Conservation (phyloP, 1,140 invertebrate genomes). For the Drosophila ananassae region DNA sequence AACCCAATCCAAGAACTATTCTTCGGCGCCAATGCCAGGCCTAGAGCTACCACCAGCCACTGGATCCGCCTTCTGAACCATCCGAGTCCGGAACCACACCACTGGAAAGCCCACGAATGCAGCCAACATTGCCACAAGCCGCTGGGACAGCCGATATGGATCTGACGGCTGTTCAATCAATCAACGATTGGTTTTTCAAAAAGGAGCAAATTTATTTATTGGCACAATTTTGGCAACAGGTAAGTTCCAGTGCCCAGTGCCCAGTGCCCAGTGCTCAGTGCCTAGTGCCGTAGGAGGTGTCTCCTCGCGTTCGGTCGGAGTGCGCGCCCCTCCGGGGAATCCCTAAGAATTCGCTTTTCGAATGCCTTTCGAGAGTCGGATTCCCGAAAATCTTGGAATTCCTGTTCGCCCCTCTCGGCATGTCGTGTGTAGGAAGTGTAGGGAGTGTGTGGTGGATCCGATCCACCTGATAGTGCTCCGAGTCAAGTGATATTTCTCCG, state of each 20-base stretch:
- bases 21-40: slow-evolving; percentile 7
- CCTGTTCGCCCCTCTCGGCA: neutral
- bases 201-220: slow-evolving; percentile 96
- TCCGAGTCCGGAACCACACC: slow-evolving; percentile 11
- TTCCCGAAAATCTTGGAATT: slow-evolving; percentile 21
- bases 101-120: slow-evolving; percentile 86
- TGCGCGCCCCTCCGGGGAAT: neutral
- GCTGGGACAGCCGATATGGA: slow-evolving; percentile 90
- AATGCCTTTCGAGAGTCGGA: neutral
- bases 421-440: too few species aligned
- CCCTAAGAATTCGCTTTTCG: neutral
- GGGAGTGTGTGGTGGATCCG: neutral
- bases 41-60: neutral
- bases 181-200: slow-evolving; percentile 96
- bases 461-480: too few species aligned
- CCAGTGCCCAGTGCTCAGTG: neutral
- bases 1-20: neutral
- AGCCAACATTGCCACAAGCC: slow-evolving; percentile 87
- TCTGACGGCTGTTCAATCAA: slow-evolving; percentile 93
- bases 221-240: slow-evolving; percentile 97
- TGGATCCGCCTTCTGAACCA: neutral
- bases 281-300: too few species aligned
- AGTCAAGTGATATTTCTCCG: too few species aligned
- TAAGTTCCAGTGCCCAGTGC: slow-evolving; percentile 84
- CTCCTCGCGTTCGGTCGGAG: too few species aligned